These are phyloP conservation scores for Callospermophilus lateralis DNA, from an alignment of 2,113 vertebrate species.

Conservation along the genomic window DNA sequence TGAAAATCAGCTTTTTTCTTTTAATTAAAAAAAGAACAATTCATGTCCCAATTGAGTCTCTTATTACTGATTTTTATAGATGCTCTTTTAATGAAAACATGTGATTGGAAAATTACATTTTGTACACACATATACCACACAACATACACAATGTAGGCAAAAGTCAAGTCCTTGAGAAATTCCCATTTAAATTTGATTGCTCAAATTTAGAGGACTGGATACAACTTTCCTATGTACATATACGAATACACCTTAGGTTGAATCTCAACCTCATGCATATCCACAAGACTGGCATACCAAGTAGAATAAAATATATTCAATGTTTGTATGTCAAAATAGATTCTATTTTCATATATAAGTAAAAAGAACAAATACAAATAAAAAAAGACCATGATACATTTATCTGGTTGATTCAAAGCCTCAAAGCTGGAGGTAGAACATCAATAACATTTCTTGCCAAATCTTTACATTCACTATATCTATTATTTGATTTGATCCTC, in stretches of 20 bases:
- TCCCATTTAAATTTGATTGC: neutral
- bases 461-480: conserved; percentile 7
- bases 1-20: neutral
- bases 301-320: too few species aligned
- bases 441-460: neutral
- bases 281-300: too few species aligned
- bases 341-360: too few species aligned
- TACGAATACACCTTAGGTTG: too few species aligned
- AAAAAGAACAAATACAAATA: too few species aligned
- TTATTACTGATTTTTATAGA: neutral
- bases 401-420: conserved; percentile 7
- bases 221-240: neutral
- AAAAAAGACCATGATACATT: neutral
- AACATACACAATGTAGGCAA: neutral
- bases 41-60: neutral
- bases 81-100: neutral
- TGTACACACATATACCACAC: neutral
- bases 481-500: conserved; percentile 36
- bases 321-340: too few species aligned
- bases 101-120: neutral
- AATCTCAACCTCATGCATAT: too few species aligned
- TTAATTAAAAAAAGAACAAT: conserved; percentile 31
- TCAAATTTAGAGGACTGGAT: conserved; percentile 4
- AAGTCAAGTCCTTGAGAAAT: neutral
- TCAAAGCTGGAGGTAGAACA: neutral